Conservation (phyloP, 2,113 vertebrate species). For the Tenrec ecaudatus region DNA sequence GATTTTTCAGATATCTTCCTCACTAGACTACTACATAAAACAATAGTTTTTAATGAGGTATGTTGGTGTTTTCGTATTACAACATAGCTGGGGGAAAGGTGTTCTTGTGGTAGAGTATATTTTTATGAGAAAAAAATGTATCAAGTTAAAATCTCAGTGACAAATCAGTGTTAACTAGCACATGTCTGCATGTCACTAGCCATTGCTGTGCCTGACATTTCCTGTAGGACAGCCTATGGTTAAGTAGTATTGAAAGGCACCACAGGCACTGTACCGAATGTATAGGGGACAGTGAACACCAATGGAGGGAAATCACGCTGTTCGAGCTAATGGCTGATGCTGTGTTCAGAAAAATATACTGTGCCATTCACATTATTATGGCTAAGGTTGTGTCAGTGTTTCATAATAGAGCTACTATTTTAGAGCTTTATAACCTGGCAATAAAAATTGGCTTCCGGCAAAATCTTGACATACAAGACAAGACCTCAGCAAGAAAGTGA, state of each 20-base stretch:
- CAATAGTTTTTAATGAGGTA: not conserved
- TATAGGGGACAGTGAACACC: conserved; percentile 68
- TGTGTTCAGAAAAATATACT: conserved; percentile 70
- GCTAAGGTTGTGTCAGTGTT: conserved; percentile 70
- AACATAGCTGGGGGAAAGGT: not conserved
- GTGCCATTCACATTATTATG: conserved; percentile 62
- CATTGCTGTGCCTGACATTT: conserved; percentile 73
- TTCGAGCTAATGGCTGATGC: conserved; percentile 80
- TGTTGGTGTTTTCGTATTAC: not conserved
- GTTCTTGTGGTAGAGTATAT: conserved; percentile 27
- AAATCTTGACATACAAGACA: conserved; percentile 78
- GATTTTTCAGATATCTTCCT: not conserved
- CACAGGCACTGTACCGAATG: conserved; percentile 72
- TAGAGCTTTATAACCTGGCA: conserved; percentile 76
- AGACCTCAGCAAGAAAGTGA: conserved; percentile 73
- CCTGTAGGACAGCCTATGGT: conserved; percentile 77
- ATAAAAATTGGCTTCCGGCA: conserved; percentile 77
- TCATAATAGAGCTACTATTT: conserved; percentile 77
- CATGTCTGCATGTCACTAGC: conserved; percentile 70
- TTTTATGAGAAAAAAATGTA: conserved; percentile 39
- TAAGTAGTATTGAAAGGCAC: conserved; percentile 78
- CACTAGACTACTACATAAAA: conserved; percentile 36
- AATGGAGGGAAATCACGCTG: conserved; percentile 75
- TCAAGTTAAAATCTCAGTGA: conserved; percentile 72
- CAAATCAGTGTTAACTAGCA: conserved; percentile 74